Base-by-base conservation (phyloP, 2,888 invertebrate species). In the Globia sparganii region DNA sequence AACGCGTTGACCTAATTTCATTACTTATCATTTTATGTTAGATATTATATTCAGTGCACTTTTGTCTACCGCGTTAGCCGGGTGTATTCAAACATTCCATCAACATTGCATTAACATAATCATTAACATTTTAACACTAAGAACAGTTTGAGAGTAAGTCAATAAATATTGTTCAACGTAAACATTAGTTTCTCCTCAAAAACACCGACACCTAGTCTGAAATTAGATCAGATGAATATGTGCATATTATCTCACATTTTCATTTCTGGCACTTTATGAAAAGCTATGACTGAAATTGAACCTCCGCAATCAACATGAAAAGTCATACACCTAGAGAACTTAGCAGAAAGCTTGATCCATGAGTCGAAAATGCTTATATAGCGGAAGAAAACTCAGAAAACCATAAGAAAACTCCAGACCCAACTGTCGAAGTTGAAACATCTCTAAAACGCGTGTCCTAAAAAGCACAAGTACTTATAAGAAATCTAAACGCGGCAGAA, bases 401-500 rank as follows among this genome's bases (percentile, higher is more conserved):
- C 3, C 25, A 2, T 15, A 65, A 11, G 46, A 18, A 53, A 65
- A 69, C n/a, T 2, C 3, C 18, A 40, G 37, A n/a, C 2, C 21
- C 9, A 11, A 37, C 15, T 13, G 2, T 40, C 46, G 9, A 21
- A 43, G 4, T 13, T 15, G n/a, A 46, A 37, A 31, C 13, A 71
- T 84, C 34, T 34, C 15, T 8, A 15, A 49, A 58, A 56, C 21
- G 31, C 28, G 59, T 75, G 46, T 61, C 75, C 68, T 58, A 80
- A 80, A 76, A 74, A 66, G 21, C 71, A 56, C 46, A 79, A 66
- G 43, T 56, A 49, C 49, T 6, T 49, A 84, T 69, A 62, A 53
- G 62, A 61, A 72, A 85, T 85, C 71, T 76, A 76, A 85, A 72
- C 81, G 64, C 82, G 76, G 31, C 69, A 46, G 67, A 71, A 80